Base-by-base conservation (phyloP, 1,140 invertebrate genomes). In the Battus philenor region DNA sequence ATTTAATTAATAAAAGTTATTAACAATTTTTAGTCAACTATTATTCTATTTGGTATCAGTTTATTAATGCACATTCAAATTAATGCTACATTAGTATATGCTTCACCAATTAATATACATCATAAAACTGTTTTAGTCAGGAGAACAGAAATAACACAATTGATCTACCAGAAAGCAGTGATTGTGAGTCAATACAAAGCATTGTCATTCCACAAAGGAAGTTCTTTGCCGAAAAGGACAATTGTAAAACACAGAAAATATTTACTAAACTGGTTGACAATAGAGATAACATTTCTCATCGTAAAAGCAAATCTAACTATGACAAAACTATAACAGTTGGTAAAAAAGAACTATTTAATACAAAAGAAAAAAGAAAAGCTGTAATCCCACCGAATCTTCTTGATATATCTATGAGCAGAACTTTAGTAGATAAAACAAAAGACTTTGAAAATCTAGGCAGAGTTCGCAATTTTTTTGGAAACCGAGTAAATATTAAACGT, bases 61-160 rank as follows among this genome's bases (percentile, higher is more conserved):
- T 22, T 3, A 22, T 22, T 22, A 22, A 22, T 22, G 20, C 8
- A 8, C 3, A 4, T 22, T 22, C 8, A 22, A 4, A 45, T 45
- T 30, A 38, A 45, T 32, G 33, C 41, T 30, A 31, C 9, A 32
- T 30, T 31, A 18, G 6, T 11, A 10, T 26, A n/a, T 26, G 2
- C 10, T 26, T 26, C 7, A 12, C 5, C 10, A 15, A 16, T n/a
- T n/a, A n/a, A n/a, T n/a, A n/a, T n/a, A n/a, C n/a, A n/a, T n/a
- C n/a, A n/a, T n/a, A n/a, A n/a, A n/a, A n/a, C 80, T 77, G 46
- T n/a, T n/a, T n/a, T 68, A 84, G 80, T 44, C 77, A 81, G 60
- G 72, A 73, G 54, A 77, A 77, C 9, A 62, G 70, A 33, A 67
- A 70, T 10, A 56, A 59, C 20, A 56, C 64, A n/a, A 4, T 76